Evolutionary conservation across 1,140 invertebrate genomes (phyloP), one percentile per base, ranked within the genome.

Genomic region (Sitophilus oryzae): DNA sequence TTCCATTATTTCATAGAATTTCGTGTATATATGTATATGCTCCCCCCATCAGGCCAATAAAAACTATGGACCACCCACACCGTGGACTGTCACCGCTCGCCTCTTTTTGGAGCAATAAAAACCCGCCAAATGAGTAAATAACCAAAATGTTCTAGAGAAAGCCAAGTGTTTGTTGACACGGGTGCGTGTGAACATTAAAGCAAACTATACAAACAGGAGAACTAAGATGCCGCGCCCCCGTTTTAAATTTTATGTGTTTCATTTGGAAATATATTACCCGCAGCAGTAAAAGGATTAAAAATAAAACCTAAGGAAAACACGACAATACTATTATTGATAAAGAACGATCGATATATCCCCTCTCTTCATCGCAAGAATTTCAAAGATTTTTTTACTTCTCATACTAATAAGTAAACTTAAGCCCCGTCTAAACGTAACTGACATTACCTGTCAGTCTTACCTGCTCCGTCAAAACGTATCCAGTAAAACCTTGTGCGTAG

Each of bases 111-210:
- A 18, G 45, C 34, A 35, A 36, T 36, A 48, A 48, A 48, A 48
- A 22, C 30, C n/a, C 45, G 30, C 36, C 20, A 42, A 41, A 51
- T 51, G 41, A 40, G 48, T 51, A 51, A 51, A 51, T 51, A 51
- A 25, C 34, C 25, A 30, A n/a, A 49, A 43, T 51, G 40, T 51
- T 51, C 48, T 51, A 40, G 48, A n/a, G n/a, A 51, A 51, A 51
- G 9, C 30, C 15, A 48, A 48, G 46, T 48, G 34, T 48, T 36
- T 37, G 21, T 36, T 48, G 35, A n/a, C n/a, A n/a, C 20, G 34
- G 15, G 18, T 48, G 15, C 22, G 25, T 48, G 25, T 36, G 25
- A 37, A 35, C 46, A 48, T 36, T 46, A 46, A 34, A 3, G 16
- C 21, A 46, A 34, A 23, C 30, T 46, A 46, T 23, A 35, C 30